Percentiles rank a stretch among this genome's conserved stretches.
These are phyloP conservation scores for Myocastor coypus DNA, from an alignment of 2,113 vertebrate species.

Conservation along the genomic window DNA sequence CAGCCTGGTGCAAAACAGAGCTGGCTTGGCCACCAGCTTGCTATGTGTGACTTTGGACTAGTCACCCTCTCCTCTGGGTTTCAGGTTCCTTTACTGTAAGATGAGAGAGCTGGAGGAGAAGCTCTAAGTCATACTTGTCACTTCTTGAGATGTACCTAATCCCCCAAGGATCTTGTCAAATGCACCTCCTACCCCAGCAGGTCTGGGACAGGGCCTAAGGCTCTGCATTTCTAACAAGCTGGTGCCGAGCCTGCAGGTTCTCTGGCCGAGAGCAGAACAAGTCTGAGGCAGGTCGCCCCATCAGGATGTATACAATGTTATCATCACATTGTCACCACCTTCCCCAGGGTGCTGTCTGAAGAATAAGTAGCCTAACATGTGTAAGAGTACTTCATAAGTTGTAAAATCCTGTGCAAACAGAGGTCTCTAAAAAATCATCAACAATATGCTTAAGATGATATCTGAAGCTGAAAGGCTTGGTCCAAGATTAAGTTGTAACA, in stretches of 20 bases:
- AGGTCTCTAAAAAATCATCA: neutral
- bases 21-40: neutral
- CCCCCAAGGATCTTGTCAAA: neutral
- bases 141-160: neutral
- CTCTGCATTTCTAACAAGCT: neutral
- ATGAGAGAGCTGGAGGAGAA: neutral
- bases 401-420: neutral
- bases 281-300: neutral
- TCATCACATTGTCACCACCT: rapidly evolving
- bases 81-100: neutral
- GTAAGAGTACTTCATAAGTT: neutral
- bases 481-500: neutral
- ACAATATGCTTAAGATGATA: neutral
- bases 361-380: neutral
- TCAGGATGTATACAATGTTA: neutral
- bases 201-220: neutral
- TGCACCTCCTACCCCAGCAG: neutral
- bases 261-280: neutral
- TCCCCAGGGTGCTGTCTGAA: neutral
- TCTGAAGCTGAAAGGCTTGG: neutral
- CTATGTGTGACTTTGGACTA: neutral
- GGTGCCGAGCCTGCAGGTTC: rapidly evolving
- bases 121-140: neutral
- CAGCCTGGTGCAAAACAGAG: neutral
- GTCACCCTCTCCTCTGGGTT: neutral